These are phyloP conservation scores for Tenualosa ilisha DNA, from an alignment of 2,797 vertebrate genomes.

Conservation along the genomic window DNA sequence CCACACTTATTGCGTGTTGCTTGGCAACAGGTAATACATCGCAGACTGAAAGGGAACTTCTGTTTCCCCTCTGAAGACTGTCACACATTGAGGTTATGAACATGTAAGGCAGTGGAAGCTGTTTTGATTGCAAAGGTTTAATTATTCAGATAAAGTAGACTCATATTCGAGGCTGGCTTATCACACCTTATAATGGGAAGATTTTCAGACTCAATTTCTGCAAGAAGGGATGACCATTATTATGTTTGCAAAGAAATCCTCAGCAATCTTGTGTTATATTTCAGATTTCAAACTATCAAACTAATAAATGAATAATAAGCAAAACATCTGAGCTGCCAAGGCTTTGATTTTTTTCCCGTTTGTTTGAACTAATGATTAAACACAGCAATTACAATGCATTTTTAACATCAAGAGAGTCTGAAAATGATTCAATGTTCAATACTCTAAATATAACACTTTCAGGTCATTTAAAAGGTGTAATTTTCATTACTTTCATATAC, in stretches of 20 bases:
- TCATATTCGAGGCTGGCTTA: background rate
- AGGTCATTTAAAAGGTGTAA: background rate
- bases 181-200: background rate
- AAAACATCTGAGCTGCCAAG: background rate
- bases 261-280: background rate
- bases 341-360: background rate
- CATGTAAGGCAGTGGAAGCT: background rate
- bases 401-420: background rate
- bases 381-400: background rate
- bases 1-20: background rate
- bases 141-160: slow-evolving; percentile 13
- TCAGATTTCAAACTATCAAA: background rate
- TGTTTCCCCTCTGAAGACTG: background rate
- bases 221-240: slow-evolving; percentile 6
- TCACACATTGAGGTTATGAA: background rate
- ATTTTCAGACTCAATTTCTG: background rate
- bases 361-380: slow-evolving; percentile 19
- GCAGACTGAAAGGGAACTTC: background rate
- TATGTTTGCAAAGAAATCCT: background rate
- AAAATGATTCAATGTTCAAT: background rate
- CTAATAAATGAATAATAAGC: background rate
- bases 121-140: slow-evolving; percentile 1
- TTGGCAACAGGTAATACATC: slow-evolving; percentile 7
- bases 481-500: background rate
- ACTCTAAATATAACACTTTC: background rate